Evolutionary conservation across 2,113 vertebrate species (phyloP).

Genomic region (Nymphicus hollandicus): DNA sequence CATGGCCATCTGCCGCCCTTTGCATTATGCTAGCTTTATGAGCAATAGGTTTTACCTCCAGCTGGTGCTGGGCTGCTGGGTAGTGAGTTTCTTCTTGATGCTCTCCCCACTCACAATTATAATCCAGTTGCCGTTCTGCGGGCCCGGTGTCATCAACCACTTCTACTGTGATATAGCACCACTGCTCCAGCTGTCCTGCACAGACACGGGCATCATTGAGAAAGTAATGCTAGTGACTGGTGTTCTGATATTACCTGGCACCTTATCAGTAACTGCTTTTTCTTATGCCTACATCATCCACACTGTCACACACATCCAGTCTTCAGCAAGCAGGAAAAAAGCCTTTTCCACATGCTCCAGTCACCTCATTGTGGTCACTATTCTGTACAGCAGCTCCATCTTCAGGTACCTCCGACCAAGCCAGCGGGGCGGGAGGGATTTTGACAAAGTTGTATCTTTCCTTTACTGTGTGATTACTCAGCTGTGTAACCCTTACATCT

Average conservation of each 20-base stretch:
- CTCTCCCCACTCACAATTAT: constrained; percentile 11
- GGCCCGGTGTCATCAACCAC: background rate
- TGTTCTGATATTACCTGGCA: background rate
- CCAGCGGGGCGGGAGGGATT: background rate
- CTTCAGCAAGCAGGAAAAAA: background rate
- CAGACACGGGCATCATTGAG: background rate
- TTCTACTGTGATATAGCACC: background rate
- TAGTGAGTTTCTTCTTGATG: constrained; percentile 10
- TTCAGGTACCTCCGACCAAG: background rate
- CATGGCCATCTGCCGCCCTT: background rate
- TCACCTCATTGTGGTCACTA: background rate
- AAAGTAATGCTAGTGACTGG: background rate
- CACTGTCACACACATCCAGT: background rate
- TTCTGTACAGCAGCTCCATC: background rate
- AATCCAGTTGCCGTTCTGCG: background rate
- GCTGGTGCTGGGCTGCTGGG: constrained; percentile 29
- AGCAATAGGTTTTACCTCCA: background rate
- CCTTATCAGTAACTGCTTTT: background rate
- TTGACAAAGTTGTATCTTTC: constrained; percentile 13
- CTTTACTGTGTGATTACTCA: background rate
- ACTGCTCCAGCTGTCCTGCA: background rate
- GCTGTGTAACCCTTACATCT: background rate
- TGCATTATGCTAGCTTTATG: constrained; percentile 41
- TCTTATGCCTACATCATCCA: background rate
- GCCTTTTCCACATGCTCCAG: background rate